Evolutionary conservation across 1,140 invertebrate species (phyloP), one percentile per base, ranked within the genome.

Genomic region (Dufourea novaeangliae): DNA sequence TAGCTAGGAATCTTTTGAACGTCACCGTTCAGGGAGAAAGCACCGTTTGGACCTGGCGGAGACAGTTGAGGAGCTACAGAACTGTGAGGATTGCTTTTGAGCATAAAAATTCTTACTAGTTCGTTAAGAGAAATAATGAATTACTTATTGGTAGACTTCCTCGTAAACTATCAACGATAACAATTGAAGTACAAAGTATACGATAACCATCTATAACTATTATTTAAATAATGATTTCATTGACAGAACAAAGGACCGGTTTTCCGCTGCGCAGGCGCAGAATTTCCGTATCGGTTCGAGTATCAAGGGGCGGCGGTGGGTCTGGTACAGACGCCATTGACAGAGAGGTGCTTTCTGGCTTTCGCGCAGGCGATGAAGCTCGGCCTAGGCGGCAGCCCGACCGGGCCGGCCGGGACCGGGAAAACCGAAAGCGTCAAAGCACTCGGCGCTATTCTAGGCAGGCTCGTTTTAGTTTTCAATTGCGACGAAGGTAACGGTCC

Each of bases 371-470:
- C 97, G 7, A 96, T 99, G 95, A 95, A 97, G 88, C 95, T 99
- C 91, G 99, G 99, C 7, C 94, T 99, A 61, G 98, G 99, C 71
- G 99, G 98, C 14, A 99, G 99, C 94, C 99, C 99, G 0, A 99
- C 99, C 89, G 99, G 99, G n/a, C 98, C 98, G 22, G 98, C 98
- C 79, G 98, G 98, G 71, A 99, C 98, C 1, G 98, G 98, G 0
- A 99, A 99, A 94, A 99, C 98, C 8, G 98, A 99, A 92, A 98
- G 98, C 46, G 98, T 99, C 0, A 99, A 99, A 94, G 97, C 98
- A 20, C 92, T 99, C 1, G 98, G 98, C 20, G 94, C 95, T 14
- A 94, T 98, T 73, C 94, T 99, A 83, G 98, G 98, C 0, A 93
- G 98, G 69, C 95, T 98, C 81, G 98, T 99, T 8, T 93, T 99